Evolutionary conservation across 2,113 vertebrate species (phyloP).

Genomic region (Oryzias javanicus): DNA sequence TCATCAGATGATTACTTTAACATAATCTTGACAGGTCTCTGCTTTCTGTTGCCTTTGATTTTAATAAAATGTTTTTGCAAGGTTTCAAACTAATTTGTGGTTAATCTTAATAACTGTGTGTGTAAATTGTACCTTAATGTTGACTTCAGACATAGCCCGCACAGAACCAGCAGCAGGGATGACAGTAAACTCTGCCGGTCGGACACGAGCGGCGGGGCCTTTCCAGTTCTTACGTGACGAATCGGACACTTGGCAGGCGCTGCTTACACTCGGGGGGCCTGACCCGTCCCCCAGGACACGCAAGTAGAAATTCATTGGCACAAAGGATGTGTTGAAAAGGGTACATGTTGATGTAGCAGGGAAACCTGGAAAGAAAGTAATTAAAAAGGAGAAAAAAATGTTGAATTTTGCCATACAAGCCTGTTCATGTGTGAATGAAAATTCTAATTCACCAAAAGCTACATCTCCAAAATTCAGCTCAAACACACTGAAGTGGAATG

Average conservation of each 20-base stretch:
- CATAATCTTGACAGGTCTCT: too few species aligned
- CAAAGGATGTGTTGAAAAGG: constrained; percentile 82
- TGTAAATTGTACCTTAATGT: constrained; percentile 74
- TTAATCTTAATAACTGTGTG: neutral
- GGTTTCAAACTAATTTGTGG: too few species aligned
- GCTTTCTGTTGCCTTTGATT: too few species aligned
- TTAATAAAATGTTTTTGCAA: too few species aligned
- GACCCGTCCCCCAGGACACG: constrained; percentile 79
- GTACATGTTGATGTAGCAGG: constrained; percentile 74
- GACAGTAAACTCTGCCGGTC: constrained; percentile 81
- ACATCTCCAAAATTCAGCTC: constrained; percentile 83
- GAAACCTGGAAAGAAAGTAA: constrained; percentile 74
- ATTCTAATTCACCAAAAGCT: constrained; percentile 80
- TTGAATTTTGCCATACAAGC: too few species aligned
- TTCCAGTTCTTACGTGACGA: constrained; percentile 42
- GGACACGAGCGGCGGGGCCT: constrained; percentile 21
- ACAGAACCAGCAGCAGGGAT: constrained; percentile 73
- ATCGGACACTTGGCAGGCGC: constrained; percentile 46
- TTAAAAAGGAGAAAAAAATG: neutral
- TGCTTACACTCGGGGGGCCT: constrained; percentile 67
- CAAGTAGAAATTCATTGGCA: constrained; percentile 82
- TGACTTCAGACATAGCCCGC: constrained; percentile 56
- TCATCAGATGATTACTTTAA: too few species aligned
- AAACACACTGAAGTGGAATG: constrained; percentile 81
- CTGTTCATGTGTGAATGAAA: too few species aligned